Evolutionary conservation across 2,797 vertebrate species (phyloP).

Genomic region (Catharus ustulatus): DNA sequence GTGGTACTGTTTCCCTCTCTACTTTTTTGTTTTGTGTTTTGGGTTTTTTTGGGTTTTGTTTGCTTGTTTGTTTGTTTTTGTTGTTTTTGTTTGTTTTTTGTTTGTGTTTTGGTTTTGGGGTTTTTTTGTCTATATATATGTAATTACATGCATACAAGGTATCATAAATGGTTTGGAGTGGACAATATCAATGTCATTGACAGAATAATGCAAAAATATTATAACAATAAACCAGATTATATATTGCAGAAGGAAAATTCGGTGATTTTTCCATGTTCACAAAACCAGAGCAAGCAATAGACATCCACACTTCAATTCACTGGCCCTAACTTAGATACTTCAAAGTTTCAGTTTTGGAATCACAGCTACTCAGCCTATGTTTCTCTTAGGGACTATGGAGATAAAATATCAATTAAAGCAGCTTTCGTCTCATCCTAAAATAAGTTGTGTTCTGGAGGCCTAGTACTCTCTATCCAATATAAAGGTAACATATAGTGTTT

Average conservation of each 20-base stretch:
- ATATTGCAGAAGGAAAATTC: neutral
- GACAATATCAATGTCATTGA: neutral
- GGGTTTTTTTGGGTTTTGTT: too few species aligned
- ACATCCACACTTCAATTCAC: neutral
- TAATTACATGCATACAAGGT: neutral
- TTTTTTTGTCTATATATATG: neutral
- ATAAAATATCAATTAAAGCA: neutral
- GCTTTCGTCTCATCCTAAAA: neutral
- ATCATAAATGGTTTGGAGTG: neutral
- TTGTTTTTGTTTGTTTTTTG: too few species aligned
- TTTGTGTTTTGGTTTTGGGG: too few species aligned
- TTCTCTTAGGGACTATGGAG: neutral
- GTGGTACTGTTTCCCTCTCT: rapidly evolving
- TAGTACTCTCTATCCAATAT: neutral
- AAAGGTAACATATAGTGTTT: neutral
- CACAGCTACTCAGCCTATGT: neutral
- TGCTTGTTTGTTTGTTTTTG: too few species aligned
- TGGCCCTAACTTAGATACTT: neutral
- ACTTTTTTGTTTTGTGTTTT: neutral
- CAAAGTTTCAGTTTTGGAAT: neutral
- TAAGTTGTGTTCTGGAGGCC: neutral
- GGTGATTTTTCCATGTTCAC: neutral
- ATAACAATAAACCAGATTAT: neutral
- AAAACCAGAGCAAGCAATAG: neutral
- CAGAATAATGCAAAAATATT: neutral